Evolutionary conservation across 2,888 invertebrate species (phyloP), one percentile per base, ranked within the genome.

Genomic region (Stratiomys singularior): DNA sequence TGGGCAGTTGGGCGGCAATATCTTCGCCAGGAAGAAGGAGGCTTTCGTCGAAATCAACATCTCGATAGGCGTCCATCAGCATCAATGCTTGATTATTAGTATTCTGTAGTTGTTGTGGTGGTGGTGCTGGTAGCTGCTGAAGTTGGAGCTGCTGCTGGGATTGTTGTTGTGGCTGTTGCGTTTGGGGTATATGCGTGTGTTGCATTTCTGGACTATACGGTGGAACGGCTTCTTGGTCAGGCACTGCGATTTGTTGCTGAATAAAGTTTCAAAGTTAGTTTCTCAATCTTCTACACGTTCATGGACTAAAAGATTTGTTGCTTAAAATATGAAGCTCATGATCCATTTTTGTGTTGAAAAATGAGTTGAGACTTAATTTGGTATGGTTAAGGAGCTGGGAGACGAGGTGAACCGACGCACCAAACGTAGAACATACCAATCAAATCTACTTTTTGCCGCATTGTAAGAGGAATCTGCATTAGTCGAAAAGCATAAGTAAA

Each of bases 141-240:
- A 18, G 46, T 52, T 80, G 76, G 18, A 77, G 78, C 25, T 69
- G 69, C 25, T 46, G 46, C 25, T 46, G 47, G 18, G 28, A 37
- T 30, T 64, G 64, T 13, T 69, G 69, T 4, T 69, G 23, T 2
- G 15, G 25, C 15, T 23, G 47, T 11, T n/a, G 44, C 21, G 15
- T 11, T 5, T 69, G 47, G n/a, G 25, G 46, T 5, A 21, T 15
- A 1, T 37, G 37, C 47, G 2, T 69, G 11, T 69, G 69, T 47
- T 30, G 37, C 60, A 58, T 58, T 83, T 86, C 82, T 76, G 86
- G 85, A 78, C 85, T 84, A 81, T 87, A 87, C 7, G 87, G 86
- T 77, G 87, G 87, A 79, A 86, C 87, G 76, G 85, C 84, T 82
- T 87, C 87, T 79, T 85, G 84, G 79, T 87, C 87, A 79, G 85